Percentiles rank a stretch among this genome's conserved stretches.
phyloP scores from a whole-genome alignment of 2,797 vertebrate species.

The Thamnophis elegans region DNA sequence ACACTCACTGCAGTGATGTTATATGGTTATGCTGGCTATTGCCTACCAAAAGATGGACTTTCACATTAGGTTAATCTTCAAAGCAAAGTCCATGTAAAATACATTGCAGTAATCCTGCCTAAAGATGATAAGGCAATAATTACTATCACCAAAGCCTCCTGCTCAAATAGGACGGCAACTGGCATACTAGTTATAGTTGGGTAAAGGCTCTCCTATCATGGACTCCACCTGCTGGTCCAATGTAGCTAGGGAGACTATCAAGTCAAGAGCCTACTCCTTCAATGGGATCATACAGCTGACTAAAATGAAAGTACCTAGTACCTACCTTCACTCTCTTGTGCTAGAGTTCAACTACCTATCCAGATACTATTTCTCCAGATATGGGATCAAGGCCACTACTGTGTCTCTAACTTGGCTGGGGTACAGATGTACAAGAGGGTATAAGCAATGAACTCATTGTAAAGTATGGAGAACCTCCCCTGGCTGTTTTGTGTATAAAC shows the following conservation, averaged over 20 bases:
- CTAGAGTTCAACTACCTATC: neutral
- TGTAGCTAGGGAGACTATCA: neutral
- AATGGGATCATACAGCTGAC: neutral
- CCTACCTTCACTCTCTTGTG: neutral
- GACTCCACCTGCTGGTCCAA: neutral
- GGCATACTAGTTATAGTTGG: neutral
- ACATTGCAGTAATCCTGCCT: neutral
- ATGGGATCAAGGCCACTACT: neutral
- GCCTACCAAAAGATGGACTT: neutral
- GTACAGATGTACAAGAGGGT: neutral
- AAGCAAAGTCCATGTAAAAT: neutral
- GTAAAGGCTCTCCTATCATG: neutral
- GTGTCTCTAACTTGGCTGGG: neutral
- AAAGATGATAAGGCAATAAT: neutral
- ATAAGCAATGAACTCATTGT: neutral
- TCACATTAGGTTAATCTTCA: neutral
- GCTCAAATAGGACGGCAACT: neutral
- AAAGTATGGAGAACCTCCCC: neutral
- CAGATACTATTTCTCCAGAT: neutral
- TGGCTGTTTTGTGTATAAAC: neutral
- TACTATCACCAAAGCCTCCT: neutral
- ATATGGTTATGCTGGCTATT: neutral
- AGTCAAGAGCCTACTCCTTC: neutral
- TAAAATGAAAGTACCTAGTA: neutral
- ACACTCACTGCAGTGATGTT: neutral